Evolutionary conservation across 2,888 invertebrate genomes (phyloP).

Genomic region (Anthophora plumipes): DNA sequence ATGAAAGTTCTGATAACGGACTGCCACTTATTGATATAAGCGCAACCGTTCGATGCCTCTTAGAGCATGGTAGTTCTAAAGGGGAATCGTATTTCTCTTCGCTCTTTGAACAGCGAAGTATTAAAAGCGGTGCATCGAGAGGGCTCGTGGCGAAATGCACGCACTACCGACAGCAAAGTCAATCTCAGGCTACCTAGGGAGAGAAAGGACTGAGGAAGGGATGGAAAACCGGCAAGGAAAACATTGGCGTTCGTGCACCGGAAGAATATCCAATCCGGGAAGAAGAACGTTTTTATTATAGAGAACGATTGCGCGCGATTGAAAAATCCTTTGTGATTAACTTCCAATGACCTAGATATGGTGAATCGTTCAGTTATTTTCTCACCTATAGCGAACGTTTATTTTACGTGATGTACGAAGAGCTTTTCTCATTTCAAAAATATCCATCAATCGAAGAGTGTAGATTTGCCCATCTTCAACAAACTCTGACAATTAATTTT

Average conservation of each 20-base stretch:
- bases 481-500: too few relatives aligned
- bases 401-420: too few relatives aligned
- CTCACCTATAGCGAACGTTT: background rate
- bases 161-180: slow-evolving; percentile 30
- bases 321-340: background rate
- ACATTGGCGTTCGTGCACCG: slow-evolving; percentile 28
- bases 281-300: background rate
- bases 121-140: slow-evolving; percentile 53
- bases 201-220: background rate
- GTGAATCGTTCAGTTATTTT: background rate
- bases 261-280: slow-evolving; percentile 19
- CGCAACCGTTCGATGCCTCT: slow-evolving; percentile 43
- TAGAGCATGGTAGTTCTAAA: slow-evolving; percentile 43
- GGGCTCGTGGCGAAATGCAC: slow-evolving; percentile 42
- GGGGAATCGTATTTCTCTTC: slow-evolving; percentile 54
- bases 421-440: background rate
- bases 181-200: slow-evolving; percentile 25
- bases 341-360: background rate
- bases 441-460: too few relatives aligned
- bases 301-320: background rate
- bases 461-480: too few relatives aligned
- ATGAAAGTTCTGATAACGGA: slow-evolving; percentile 55
- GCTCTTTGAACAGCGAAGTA: slow-evolving; percentile 55
- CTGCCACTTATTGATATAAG: slow-evolving; percentile 57
- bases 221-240: slow-evolving; percentile 37